Evolutionary conservation across 2,888 invertebrate species (phyloP).

Genomic region (Rhaphigaster nebulosa): DNA sequence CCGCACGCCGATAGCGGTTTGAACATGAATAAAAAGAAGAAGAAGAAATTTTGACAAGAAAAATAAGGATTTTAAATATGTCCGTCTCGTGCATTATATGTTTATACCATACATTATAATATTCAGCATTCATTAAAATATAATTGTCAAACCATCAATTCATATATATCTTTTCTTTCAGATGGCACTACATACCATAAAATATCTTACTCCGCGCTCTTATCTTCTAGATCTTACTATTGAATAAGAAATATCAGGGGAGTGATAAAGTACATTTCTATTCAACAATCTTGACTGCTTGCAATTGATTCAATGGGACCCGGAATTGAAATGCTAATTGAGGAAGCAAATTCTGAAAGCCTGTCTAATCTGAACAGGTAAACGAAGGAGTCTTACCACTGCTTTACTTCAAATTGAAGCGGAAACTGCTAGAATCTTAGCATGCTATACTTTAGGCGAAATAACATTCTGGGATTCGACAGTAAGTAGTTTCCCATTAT

Average conservation of each 20-base stretch:
- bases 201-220: too few relatives aligned
- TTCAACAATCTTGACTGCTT: background rate
- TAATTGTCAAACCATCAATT: too few relatives aligned
- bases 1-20: too few relatives aligned
- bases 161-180: too few relatives aligned
- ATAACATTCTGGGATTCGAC: background rate
- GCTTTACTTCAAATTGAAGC: background rate
- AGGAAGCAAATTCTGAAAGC: background rate
- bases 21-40: too few relatives aligned
- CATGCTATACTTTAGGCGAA: background rate
- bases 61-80: too few relatives aligned
- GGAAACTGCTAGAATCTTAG: background rate
- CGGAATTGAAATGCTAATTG: background rate
- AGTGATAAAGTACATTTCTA: background rate
- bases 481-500: background rate
- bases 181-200: too few relatives aligned
- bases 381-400: background rate
- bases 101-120: too few relatives aligned
- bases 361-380: background rate
- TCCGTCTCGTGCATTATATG: too few relatives aligned
- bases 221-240: too few relatives aligned
- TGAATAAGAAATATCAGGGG: background rate
- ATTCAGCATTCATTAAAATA: too few relatives aligned
- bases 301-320: background rate
- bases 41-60: too few relatives aligned